Base-by-base conservation (phyloP, 2,113 vertebrate species). In the Xiphias gladius region DNA sequence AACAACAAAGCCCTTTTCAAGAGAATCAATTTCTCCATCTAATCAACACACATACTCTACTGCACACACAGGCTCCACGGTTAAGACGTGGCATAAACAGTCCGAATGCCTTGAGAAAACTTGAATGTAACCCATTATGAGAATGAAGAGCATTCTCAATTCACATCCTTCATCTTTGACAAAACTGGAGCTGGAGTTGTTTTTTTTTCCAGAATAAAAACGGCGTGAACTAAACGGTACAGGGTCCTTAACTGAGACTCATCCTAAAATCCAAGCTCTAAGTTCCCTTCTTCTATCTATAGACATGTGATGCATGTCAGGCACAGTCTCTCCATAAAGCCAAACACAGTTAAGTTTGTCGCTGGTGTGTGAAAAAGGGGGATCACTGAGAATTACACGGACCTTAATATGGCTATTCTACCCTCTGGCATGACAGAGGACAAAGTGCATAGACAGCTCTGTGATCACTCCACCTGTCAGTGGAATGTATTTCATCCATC, bases 401-500 rank as follows among this genome's bases (percentile, higher is more conserved):
- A 92, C 92, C 90, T 94, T 87, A 92, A 95, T 95, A 96, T 96
- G 95, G 95, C 96, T 96, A 94, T 96, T 94, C 89, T 88, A 91
- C 87, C 79, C 93, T 95, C 95, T 91, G 94, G 80, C 87, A 88
- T 77, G 11, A n/a, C 93, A 94, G 94, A 95, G 93, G 93, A 94
- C 94, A 96, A 95, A 89, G 94, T 96, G 96, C 96, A 97, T 90
- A 95, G 94, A 94, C 90, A 91, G 93, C 94, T 93, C 91, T 92
- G 88, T 69, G 81, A 88, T 81, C 57, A 59, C 86, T 93, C 91
- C 92, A 83, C 91, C 90, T 88, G 84, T 87, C 73, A 77, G 91
- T 87, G 90, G 91, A 91, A 91, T 87, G 89, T 85, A 78, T 83
- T 89, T 92, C 83, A 87, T 88, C 82, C 80, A 76, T 82, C 68